phyloP scores from a whole-genome alignment of 2,113 vertebrate species.

The Campylomormyrus tamandua region DNA sequence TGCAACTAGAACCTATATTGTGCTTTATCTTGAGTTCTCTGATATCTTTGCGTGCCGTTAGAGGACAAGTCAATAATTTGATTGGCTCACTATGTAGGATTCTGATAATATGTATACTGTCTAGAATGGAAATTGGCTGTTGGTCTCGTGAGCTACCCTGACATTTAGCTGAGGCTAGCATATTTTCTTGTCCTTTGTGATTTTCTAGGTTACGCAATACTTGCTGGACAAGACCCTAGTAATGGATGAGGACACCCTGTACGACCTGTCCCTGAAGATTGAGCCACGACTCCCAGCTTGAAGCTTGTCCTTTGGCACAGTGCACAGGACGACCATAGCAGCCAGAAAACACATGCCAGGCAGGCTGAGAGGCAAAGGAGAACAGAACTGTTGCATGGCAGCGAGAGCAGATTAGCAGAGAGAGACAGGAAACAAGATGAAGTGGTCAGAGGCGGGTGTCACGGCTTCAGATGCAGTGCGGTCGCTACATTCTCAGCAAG shows the following conservation, averaged over 20 bases:
- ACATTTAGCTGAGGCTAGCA: not conserved
- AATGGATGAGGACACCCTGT: conserved; percentile 92
- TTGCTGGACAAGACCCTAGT: conserved; percentile 87
- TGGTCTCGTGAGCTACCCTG: not conserved
- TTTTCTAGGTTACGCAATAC: conserved; percentile 83
- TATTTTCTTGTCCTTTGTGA: not conserved
- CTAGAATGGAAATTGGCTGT: not conserved
- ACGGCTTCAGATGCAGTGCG: not conserved
- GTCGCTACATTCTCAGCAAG: not conserved
- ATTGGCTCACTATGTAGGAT: not conserved
- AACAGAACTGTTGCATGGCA: not conserved
- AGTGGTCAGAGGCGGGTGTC: not conserved
- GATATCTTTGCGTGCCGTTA: not conserved
- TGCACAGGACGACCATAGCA: not conserved
- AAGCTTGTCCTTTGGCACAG: conserved; percentile 28
- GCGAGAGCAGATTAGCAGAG: not conserved
- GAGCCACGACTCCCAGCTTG: conserved; percentile 82
- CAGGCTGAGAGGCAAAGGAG: not conserved
- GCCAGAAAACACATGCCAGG: not conserved
- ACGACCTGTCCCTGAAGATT: conserved; percentile 89
- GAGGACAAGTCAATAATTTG: not conserved
- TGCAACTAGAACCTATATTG: not conserved
- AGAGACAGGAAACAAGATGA: not conserved
- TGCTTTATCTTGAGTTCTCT: not conserved
- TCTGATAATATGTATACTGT: not conserved